Evolutionary conservation across 2,797 vertebrate genomes (phyloP).

Genomic region (Miichthys miiuy): DNA sequence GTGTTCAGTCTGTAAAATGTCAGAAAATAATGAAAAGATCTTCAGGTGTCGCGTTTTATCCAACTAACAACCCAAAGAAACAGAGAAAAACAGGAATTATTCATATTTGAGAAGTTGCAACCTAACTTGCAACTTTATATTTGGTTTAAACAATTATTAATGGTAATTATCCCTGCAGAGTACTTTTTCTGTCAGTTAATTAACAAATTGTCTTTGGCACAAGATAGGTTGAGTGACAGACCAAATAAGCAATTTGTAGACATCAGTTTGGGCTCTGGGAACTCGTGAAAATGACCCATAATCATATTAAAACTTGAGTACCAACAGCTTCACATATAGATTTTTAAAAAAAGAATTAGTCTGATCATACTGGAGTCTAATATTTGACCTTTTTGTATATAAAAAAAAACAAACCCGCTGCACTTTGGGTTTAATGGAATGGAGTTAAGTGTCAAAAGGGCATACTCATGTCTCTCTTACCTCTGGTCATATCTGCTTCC

Average conservation of each 20-base stretch:
- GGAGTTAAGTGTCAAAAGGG: conserved; percentile 2
- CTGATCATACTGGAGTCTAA: background rate
- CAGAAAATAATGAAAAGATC: background rate
- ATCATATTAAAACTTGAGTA: too few relatives aligned
- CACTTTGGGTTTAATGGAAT: conserved; percentile 19
- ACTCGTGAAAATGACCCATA: too few relatives aligned
- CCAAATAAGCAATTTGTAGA: background rate
- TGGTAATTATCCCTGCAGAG: too few relatives aligned
- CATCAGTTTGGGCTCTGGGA: background rate
- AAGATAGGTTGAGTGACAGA: too few relatives aligned
- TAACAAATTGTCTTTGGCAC: background rate
- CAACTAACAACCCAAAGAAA: background rate
- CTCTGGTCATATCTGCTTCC: background rate
- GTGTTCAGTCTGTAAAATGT: background rate
- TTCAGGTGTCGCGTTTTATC: background rate
- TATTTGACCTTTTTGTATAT: background rate
- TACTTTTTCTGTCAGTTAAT: too few relatives aligned
- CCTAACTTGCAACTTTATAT: background rate
- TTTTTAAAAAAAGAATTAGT: background rate
- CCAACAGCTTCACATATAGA: background rate
- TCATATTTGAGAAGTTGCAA: background rate
- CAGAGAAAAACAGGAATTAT: background rate
- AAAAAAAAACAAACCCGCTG: background rate
- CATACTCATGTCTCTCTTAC: background rate
- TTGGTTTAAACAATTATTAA: background rate